phyloP scores from a whole-genome alignment of 1,140 invertebrate genomes.

The Araneus ventricosus region DNA sequence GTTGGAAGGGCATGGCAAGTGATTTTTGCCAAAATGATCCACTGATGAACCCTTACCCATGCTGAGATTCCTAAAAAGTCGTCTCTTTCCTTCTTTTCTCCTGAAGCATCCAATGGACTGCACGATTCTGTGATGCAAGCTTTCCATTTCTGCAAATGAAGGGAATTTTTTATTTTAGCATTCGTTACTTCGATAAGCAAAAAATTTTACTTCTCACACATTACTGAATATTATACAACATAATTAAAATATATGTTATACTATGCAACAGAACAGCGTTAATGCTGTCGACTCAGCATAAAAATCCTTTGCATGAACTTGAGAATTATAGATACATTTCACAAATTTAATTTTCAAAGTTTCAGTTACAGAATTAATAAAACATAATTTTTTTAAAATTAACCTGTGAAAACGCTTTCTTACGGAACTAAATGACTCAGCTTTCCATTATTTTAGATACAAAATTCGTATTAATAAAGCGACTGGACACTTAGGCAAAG shows the following conservation, averaged over 20 bases:
- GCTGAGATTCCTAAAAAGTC: slow-evolving; percentile 62
- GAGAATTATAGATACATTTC: too few species aligned
- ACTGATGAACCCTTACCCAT: slow-evolving; percentile 4
- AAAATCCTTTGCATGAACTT: too few species aligned
- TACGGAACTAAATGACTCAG: too few species aligned
- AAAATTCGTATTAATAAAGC: too few species aligned
- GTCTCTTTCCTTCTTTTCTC: slow-evolving; percentile 54
- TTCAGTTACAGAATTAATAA: too few species aligned
- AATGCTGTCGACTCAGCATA: too few species aligned
- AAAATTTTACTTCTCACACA: background rate
- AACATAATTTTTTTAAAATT: too few species aligned
- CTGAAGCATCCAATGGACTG: slow-evolving; percentile 66
- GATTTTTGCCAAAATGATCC: background rate
- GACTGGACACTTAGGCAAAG: too few species aligned
- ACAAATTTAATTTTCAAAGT: too few species aligned
- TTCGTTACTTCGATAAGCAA: background rate
- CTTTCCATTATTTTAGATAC: too few species aligned
- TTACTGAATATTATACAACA: background rate
- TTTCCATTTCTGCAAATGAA: slow-evolving; percentile 52
- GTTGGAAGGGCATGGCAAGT: background rate
- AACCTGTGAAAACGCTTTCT: too few species aligned
- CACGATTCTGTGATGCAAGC: slow-evolving; percentile 45
- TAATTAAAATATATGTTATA: background rate
- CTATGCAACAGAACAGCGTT: too few species aligned
- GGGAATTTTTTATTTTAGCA: background rate